Evolutionary conservation across 2,797 vertebrate species (phyloP).

Genomic region (Catharus ustulatus): DNA sequence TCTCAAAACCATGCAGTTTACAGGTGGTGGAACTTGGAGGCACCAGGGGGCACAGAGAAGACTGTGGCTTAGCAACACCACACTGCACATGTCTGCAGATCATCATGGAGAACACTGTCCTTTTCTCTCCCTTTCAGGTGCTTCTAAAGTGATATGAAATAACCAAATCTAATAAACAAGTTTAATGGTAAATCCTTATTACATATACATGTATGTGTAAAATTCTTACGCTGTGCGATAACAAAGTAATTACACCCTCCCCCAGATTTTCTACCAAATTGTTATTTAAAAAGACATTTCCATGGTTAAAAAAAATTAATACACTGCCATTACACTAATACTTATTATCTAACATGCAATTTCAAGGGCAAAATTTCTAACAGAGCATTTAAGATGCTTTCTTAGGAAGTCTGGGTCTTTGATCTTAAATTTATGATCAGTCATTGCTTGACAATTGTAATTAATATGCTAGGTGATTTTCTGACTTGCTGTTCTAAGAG

Average conservation of each 20-base stretch:
- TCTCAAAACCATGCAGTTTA: neutral
- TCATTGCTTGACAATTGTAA: conserved; percentile 54
- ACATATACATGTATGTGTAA: neutral
- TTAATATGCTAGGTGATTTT: conserved; percentile 54
- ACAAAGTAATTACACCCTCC: neutral
- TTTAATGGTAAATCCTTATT: neutral
- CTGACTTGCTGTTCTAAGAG: conserved; percentile 55
- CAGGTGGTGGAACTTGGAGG: neutral
- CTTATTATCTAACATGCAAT: neutral
- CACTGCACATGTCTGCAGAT: neutral
- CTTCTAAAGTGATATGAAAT: neutral
- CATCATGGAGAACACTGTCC: neutral
- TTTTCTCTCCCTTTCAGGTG: neutral
- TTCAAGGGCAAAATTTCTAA: conserved; percentile 46
- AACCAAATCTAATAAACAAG: neutral
- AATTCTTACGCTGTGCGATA: neutral
- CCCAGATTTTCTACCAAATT: neutral
- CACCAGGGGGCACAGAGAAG: neutral
- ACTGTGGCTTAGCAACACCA: neutral
- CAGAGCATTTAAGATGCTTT: conserved; percentile 35
- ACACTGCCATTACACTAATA: neutral
- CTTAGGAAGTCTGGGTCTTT: conserved; percentile 37
- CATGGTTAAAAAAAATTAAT: neutral
- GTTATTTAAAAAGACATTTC: neutral
- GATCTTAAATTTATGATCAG: conserved; percentile 57